A percentile compares a stretch with the other conserved stretches of the same genome.
Evolutionary conservation across 2,113 vertebrate species (phyloP).

Genomic region (Crotalus helleri): DNA sequence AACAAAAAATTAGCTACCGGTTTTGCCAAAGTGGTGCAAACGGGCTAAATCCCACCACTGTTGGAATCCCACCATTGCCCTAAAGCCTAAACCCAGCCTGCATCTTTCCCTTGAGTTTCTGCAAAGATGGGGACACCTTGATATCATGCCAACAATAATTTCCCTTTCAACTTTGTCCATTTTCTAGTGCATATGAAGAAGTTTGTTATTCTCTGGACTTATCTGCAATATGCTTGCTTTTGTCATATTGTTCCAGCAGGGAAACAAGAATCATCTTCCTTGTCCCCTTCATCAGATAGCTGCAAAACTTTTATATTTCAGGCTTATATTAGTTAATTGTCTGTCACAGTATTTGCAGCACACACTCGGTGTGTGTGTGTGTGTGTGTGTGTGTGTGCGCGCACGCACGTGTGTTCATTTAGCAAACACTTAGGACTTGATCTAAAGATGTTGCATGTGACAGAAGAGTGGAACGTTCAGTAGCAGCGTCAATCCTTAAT

Average conservation of each 20-base stretch:
- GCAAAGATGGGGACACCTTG: constrained; percentile 56
- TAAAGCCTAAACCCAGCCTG: not conserved
- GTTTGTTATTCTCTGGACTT: constrained; percentile 45
- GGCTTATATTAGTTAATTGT: constrained; percentile 55
- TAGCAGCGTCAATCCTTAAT: constrained; percentile 62
- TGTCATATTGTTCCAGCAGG: constrained; percentile 59
- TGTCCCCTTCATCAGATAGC: constrained; percentile 33
- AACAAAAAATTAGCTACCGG: too few relatives aligned
- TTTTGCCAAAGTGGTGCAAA: too few relatives aligned
- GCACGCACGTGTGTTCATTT: not conserved
- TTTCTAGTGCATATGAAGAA: constrained; percentile 59
- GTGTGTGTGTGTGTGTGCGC: constrained; percentile 19
- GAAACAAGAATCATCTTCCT: constrained; percentile 52
- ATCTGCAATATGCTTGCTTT: constrained; percentile 53
- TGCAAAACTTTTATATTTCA: constrained; percentile 57
- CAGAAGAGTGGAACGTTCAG: constrained; percentile 57
- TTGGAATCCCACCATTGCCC: too few relatives aligned
- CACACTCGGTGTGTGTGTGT: not conserved
- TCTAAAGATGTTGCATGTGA: constrained; percentile 57
- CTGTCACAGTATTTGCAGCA: constrained; percentile 41
- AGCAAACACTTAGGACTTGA: constrained; percentile 54
- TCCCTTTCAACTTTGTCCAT: constrained; percentile 63
- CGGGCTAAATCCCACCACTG: too few relatives aligned
- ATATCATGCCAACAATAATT: constrained; percentile 58
- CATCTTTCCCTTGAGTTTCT: constrained; percentile 53